These are phyloP conservation scores for Siderastrea siderea DNA, from an alignment of 92 coral and sea anemone species.

Conservation along the genomic window DNA sequence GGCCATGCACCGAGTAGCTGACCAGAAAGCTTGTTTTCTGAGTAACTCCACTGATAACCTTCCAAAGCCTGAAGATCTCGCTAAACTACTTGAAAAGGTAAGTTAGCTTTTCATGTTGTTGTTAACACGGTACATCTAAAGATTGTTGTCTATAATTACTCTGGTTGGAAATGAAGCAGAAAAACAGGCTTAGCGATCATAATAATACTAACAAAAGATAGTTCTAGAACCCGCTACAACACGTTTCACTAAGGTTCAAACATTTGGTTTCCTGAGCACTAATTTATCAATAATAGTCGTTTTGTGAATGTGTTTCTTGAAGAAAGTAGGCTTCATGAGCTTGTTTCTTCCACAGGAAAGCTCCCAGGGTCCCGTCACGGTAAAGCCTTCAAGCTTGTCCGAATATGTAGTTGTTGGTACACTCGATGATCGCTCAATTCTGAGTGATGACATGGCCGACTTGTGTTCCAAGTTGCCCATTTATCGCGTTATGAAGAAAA, in stretches of 20 bases:
- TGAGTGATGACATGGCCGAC: background rate
- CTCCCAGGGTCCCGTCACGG: background rate
- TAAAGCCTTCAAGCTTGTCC: background rate
- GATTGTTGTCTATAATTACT: too few species aligned
- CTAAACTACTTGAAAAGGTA: background rate
- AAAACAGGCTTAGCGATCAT: too few species aligned
- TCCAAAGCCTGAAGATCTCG: constrained; percentile 19
- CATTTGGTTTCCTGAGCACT: too few species aligned
- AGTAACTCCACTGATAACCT: constrained; percentile 1
- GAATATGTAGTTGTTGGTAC: background rate
- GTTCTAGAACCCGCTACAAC: too few species aligned
- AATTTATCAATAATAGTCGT: too few species aligned
- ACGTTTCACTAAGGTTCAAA: too few species aligned
- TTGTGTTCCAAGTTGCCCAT: background rate
- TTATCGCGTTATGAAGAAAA: background rate
- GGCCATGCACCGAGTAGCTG: constrained; percentile 8
- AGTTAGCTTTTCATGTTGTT: too few species aligned
- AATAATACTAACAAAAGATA: too few species aligned
- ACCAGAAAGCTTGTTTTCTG: constrained; percentile 28
- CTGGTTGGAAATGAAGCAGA: too few species aligned
- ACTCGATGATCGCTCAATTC: constrained; percentile 3
- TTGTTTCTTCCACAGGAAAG: background rate
- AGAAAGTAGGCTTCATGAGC: background rate
- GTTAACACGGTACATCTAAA: too few species aligned
- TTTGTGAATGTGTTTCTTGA: too few species aligned